Conservation (phyloP, 2,888 invertebrate genomes). For the Laothoe populi region DNA sequence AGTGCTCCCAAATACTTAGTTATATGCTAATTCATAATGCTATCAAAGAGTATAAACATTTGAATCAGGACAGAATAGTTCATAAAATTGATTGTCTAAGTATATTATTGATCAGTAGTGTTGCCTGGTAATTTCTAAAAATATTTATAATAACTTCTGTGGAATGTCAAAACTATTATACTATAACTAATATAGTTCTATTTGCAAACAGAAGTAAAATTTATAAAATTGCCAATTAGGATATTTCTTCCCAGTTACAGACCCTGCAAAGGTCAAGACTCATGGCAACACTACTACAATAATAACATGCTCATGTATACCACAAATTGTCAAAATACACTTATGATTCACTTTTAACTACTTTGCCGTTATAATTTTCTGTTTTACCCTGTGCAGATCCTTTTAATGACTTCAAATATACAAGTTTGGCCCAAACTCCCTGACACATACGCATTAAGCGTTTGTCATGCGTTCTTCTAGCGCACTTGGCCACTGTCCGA, state of each 20-base stretch:
- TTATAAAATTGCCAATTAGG: too few species aligned
- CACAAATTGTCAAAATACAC: background rate
- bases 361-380: slow-evolving; percentile 40
- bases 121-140: too few species aligned
- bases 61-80: too few species aligned
- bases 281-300: background rate
- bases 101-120: too few species aligned
- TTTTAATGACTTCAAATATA: slow-evolving; percentile 77
- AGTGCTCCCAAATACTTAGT: background rate
- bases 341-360: slow-evolving; percentile 29
- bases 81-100: too few species aligned
- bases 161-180: too few species aligned
- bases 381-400: slow-evolving; percentile 38
- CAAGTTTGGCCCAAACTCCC: slow-evolving; percentile 94
- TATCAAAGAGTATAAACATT: too few species aligned
- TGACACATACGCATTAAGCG: slow-evolving; percentile 92
- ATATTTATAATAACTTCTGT: too few species aligned
- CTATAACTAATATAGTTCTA: too few species aligned
- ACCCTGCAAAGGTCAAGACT: background rate
- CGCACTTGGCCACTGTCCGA: slow-evolving; percentile 64
- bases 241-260: background rate
- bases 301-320: slow-evolving; percentile 15
- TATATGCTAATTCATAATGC: background rate
- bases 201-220: too few species aligned
- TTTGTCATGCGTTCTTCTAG: slow-evolving; percentile 81